Conservation (phyloP, 2,888 invertebrate genomes). For the Dolichopus griseipennis region DNA sequence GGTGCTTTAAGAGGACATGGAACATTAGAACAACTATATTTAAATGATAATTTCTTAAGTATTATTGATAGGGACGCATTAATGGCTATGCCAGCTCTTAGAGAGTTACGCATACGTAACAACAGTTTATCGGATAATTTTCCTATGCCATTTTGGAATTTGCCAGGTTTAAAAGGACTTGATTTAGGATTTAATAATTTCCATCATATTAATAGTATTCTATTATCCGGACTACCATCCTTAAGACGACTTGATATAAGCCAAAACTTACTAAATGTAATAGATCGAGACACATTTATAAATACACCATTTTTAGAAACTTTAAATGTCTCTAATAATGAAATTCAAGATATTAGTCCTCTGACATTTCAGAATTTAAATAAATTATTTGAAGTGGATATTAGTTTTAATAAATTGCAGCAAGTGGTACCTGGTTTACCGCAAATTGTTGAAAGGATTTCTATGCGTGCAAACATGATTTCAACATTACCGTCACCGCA, state of each 20-base stretch:
- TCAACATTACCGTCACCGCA: conserved; percentile 51
- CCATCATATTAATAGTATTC: conserved; percentile 57
- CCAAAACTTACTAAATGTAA: conserved; percentile 57
- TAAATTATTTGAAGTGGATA: conserved; percentile 69
- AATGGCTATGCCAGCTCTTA: conserved; percentile 71
- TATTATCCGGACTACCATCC: conserved; percentile 67
- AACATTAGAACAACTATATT: conserved; percentile 67
- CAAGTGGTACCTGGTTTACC: conserved; percentile 72
- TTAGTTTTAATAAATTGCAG: conserved; percentile 61
- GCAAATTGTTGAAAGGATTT: conserved; percentile 64
- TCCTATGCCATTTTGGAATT: conserved; percentile 72
- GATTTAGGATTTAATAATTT: conserved; percentile 72
- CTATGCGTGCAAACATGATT: conserved; percentile 63
- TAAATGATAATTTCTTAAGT: conserved; percentile 68
- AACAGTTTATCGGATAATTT: conserved; percentile 69
- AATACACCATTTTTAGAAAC: conserved; percentile 66
- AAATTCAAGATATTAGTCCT: conserved; percentile 60
- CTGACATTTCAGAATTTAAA: conserved; percentile 66
- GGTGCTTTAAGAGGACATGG: conserved; percentile 72
- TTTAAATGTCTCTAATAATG: conserved; percentile 70
- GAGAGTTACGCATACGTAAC: conserved; percentile 72
- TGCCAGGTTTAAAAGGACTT: conserved; percentile 73
- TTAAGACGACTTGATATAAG: conserved; percentile 68
- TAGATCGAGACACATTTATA: conserved; percentile 66
- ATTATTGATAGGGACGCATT: conserved; percentile 71